Conservation (phyloP, 2,797 vertebrate genomes). For the Coracias cyanogaster region DNA sequence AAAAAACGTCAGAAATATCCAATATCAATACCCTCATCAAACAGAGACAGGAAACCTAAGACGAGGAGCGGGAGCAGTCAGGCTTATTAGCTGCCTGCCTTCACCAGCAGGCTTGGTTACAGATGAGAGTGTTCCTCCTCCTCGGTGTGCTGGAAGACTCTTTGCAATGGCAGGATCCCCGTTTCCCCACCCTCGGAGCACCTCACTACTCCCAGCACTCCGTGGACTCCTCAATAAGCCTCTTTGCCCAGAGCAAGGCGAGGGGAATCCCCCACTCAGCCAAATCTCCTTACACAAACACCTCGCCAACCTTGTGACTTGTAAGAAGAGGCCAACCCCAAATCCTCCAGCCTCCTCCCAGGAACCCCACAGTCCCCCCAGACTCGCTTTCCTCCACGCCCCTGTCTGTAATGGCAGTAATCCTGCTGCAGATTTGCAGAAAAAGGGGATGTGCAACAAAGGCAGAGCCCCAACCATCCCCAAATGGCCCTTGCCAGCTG, state of each 20-base stretch:
- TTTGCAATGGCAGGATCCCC: not conserved
- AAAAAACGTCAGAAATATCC: not conserved
- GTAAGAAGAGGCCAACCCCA: not conserved
- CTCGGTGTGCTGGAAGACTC: not conserved
- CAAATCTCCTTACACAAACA: constrained; percentile 10
- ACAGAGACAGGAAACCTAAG: not conserved
- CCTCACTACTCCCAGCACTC: not conserved
- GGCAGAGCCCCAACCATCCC: not conserved
- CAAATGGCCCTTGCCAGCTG: not conserved
- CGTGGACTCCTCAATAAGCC: not conserved
- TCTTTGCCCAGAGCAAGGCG: not conserved
- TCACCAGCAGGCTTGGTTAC: not conserved
- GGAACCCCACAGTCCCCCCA: not conserved
- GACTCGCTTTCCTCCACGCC: not conserved
- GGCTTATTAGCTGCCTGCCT: not conserved
- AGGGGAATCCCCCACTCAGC: not conserved
- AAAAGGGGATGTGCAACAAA: not conserved
- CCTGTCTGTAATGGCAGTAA: not conserved
- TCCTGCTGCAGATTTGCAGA: not conserved
- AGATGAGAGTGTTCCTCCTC: not conserved
- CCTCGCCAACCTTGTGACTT: not conserved
- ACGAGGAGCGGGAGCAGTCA: accelerated
- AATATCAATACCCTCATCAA: not conserved
- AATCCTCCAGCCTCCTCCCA: not conserved
- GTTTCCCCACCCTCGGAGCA: not conserved